Base-by-base conservation (phyloP, 1,140 invertebrate genomes). In the Frieseomelitta varia region DNA sequence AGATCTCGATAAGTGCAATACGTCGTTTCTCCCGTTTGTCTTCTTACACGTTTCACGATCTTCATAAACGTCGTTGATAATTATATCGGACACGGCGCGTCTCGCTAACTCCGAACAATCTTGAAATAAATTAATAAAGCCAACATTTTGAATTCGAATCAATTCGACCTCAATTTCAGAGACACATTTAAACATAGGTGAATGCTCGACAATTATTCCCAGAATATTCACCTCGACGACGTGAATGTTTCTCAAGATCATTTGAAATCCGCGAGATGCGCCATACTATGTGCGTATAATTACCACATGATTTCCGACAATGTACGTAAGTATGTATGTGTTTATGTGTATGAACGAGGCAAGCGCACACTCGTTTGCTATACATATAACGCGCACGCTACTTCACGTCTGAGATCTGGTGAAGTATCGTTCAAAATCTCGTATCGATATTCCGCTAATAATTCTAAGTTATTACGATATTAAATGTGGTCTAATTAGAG, bases 401-500 rank as follows among this genome's bases (percentile, higher is more conserved):
- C 30, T 67, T 67, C 30, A n/a, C 19, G 30, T 8, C 17, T 21
- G 6, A 12, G 69, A 63, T 4, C 11, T 4, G 19, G 39, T n/a
- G n/a, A 34, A 72, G 53, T 65, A 34, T 53, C 19, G 24, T 80
- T n/a, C 34, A 63, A 47, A 47, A n/a, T 34, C 10, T 67, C 30
- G 21, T 34, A 34, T 24, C 17, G 14, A 53, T 71, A 6, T 51
- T 47, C 67, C 34, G 47, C 10, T 39, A 58, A 79, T 71, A 10
- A 68, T 71, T 58, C n/a, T 51, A 65, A 65, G 10, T 47, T 72
- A 51, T 27, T 72, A 53, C 30, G 55, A 67, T 47, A 24, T 67
- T 24, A 30, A 51, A 27, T 72, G 27, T 51, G 15, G 58, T 68
- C 27, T 55, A 77, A 82, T 82, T 30, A 61, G 55, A 58, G 47